These are phyloP conservation scores for Sipha maydis DNA, from an alignment of 2,888 invertebrate species.

Conservation along the genomic window DNA sequence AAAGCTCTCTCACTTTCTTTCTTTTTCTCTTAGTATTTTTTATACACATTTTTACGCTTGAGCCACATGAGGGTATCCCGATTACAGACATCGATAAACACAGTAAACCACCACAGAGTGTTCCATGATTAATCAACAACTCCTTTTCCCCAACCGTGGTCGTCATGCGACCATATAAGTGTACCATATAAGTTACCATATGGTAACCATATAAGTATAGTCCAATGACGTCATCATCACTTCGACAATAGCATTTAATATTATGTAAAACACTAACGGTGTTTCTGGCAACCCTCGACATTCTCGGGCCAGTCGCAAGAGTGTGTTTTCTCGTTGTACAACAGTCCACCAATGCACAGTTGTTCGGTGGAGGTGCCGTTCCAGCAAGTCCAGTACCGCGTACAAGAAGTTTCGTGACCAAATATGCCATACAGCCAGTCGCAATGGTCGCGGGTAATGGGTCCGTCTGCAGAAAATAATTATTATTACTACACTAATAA, in stretches of 20 bases:
- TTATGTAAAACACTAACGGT: conserved; percentile 76
- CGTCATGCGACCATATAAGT: neutral
- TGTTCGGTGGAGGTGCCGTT: conserved; percentile 93
- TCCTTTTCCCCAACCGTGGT: neutral
- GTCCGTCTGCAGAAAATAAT: conserved; percentile 74
- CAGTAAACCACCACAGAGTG: neutral
- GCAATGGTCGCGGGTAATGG: conserved; percentile 86
- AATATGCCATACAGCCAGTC: conserved; percentile 94
- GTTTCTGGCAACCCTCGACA: conserved; percentile 92
- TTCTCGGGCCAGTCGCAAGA: conserved; percentile 96
- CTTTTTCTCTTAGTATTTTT: too few relatives aligned
- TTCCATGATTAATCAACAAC: neutral
- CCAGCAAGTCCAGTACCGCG: conserved; percentile 95
- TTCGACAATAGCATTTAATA: neutral
- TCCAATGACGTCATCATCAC: neutral
- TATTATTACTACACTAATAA: neutral
- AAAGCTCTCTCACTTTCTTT: neutral
- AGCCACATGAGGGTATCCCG: neutral
- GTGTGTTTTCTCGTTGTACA: conserved; percentile 90
- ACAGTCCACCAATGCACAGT: conserved; percentile 88
- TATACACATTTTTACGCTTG: neutral
- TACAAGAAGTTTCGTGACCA: conserved; percentile 93
- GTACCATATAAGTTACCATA: too few relatives aligned
- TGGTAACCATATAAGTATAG: too few relatives aligned
- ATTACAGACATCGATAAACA: neutral